Conservation (phyloP, 1,140 invertebrate species). For the Drosophila novamexicana region DNA sequence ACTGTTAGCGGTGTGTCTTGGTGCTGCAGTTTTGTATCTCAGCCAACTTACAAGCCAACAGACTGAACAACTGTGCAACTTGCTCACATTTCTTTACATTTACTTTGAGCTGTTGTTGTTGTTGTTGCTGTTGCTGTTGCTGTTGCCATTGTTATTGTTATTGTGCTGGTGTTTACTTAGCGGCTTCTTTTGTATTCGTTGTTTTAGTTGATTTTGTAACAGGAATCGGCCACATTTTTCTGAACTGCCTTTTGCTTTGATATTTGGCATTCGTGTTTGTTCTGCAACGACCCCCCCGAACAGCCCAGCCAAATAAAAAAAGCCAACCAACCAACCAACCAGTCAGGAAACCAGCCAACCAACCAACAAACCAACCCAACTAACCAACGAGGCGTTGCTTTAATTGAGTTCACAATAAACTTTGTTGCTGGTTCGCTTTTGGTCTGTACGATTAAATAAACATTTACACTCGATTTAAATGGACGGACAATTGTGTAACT, state of each 20-base stretch:
- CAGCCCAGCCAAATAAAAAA: background rate
- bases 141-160: background rate
- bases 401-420: slow-evolving; percentile 59
- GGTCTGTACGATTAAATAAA: slow-evolving; percentile 45
- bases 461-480: slow-evolving; percentile 54
- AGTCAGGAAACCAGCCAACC: slow-evolving; percentile 5
- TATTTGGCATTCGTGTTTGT: slow-evolving; percentile 33
- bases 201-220: slow-evolving; percentile 61
- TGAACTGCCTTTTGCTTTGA: slow-evolving; percentile 32
- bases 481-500: slow-evolving; percentile 20
- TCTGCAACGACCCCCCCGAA: slow-evolving; percentile 7
- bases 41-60: slow-evolving; percentile 31
- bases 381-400: slow-evolving; percentile 45
- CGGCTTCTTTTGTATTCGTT: slow-evolving; percentile 54
- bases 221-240: slow-evolving; percentile 44
- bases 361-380: slow-evolving; percentile 16
- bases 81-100: slow-evolving; percentile 44
- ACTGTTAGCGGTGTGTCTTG: background rate
- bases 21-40: slow-evolving; percentile 31
- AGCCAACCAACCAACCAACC: background rate
- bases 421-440: slow-evolving; percentile 32
- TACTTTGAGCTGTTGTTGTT: slow-evolving; percentile 40
- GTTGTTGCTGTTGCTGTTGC: slow-evolving; percentile 10
- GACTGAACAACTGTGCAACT: slow-evolving; percentile 23
- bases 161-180: slow-evolving; percentile 55